These are phyloP conservation scores for Heliconius eleuchia DNA, from an alignment of 1,140 invertebrate species.

Conservation along the genomic window DNA sequence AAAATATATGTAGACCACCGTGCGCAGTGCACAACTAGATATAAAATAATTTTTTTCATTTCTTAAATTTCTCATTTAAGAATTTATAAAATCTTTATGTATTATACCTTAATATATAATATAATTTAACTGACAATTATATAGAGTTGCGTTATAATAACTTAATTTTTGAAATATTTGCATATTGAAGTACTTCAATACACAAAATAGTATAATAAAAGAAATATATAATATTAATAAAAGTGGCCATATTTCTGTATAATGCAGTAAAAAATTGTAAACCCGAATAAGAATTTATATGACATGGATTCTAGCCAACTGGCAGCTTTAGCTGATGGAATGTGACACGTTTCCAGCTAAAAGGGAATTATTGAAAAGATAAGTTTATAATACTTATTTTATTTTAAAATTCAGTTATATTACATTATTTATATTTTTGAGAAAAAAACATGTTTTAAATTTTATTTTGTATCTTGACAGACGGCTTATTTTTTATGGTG, in stretches of 20 bases:
- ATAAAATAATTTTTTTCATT: no score
- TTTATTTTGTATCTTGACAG: no score
- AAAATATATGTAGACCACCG: background rate
- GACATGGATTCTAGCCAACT: background rate
- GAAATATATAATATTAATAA: background rate
- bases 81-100: no score
- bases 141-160: no score
- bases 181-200: no score
- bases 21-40: no score
- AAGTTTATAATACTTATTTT: background rate
- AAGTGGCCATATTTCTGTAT: background rate
- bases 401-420: background rate
- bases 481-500: no score
- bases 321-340: background rate
- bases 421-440: background rate
- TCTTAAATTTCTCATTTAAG: no score
- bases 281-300: background rate
- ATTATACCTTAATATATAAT: no score
- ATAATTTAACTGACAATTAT: no score
- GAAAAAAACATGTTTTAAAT: background rate
- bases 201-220: background rate
- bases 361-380: background rate
- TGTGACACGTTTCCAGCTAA: background rate
- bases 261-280: background rate
- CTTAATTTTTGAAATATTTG: no score